Evolutionary conservation across 2,113 vertebrate genomes (phyloP).

Genomic region (Anguilla japonica): DNA sequence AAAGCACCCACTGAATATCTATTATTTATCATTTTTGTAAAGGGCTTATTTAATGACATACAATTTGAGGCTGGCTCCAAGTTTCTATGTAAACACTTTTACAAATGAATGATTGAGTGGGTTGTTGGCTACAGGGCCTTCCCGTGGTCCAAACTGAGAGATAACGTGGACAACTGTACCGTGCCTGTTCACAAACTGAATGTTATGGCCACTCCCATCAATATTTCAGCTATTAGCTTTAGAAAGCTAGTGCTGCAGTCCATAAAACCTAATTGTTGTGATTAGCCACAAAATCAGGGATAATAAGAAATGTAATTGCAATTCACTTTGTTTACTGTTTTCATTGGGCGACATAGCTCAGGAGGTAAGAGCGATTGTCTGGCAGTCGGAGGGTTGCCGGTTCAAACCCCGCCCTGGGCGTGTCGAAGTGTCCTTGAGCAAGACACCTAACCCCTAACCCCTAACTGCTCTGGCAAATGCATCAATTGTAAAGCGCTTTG

Average conservation of each 20-base stretch:
- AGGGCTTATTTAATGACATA: not conserved
- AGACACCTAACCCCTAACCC: no score
- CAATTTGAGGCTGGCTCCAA: not conserved
- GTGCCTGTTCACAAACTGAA: not conserved
- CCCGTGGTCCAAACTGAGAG: not conserved
- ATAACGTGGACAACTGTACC: not conserved
- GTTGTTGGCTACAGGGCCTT: not conserved
- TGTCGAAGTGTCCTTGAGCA: no score
- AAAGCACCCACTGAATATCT: not conserved
- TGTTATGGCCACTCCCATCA: not conserved
- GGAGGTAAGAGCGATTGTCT: no score
- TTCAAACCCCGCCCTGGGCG: no score
- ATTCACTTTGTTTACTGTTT: slow-evolving; percentile 2
- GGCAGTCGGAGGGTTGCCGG: no score
- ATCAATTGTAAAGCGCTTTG: no score
- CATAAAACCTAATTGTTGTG: not conserved
- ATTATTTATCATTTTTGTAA: not conserved
- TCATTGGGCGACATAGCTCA: no score
- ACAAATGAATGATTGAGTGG: not conserved
- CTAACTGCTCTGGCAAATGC: no score
- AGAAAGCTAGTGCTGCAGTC: not conserved
- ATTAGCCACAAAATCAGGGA: not conserved
- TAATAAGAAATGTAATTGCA: not conserved
- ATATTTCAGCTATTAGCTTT: not conserved
- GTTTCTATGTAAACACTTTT: not conserved